Conservation (phyloP, 35 echinoderm and acorn worm species). For the Ophioderma brevispina region DNA sequence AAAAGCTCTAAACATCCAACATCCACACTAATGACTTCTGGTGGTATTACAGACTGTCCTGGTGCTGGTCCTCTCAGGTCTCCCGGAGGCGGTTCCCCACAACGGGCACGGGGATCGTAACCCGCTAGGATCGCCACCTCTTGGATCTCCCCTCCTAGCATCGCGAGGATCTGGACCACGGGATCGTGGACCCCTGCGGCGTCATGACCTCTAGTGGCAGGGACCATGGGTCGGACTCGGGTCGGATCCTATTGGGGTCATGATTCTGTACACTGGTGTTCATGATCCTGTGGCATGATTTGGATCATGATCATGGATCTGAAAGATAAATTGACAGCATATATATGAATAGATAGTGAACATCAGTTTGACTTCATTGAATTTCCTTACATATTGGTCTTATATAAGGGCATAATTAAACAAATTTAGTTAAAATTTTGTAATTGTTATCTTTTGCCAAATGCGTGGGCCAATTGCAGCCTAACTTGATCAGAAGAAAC, state of each 20-base stretch:
- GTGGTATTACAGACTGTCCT: neutral
- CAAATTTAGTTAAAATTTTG: no score
- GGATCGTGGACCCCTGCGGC: neutral
- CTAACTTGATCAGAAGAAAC: no score
- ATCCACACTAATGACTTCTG: no score
- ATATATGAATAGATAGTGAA: no score
- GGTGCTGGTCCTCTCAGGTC: neutral
- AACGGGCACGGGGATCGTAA: neutral
- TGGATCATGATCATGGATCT: slow-evolving; percentile 37
- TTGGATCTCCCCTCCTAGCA: slow-evolving; percentile 1
- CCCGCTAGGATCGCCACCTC: slow-evolving; percentile 25
- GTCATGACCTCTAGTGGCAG: slow-evolving; percentile 37
- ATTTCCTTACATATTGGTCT: no score
- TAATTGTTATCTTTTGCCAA: no score
- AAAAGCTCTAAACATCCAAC: no score
- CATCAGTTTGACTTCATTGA: no score
- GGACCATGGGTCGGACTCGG: slow-evolving; percentile 43
- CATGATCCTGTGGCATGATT: slow-evolving; percentile 11
- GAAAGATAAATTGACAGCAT: neutral
- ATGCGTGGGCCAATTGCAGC: no score
- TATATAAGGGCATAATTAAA: no score
- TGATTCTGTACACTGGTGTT: slow-evolving; percentile 17
- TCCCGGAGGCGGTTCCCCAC: neutral
- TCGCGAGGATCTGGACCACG: slow-evolving; percentile 4
- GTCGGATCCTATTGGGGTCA: slow-evolving; percentile 16